Evolutionary conservation across 2,888 invertebrate genomes (phyloP), one percentile per base, ranked within the genome.

Genomic region (Diaperis boleti): DNA sequence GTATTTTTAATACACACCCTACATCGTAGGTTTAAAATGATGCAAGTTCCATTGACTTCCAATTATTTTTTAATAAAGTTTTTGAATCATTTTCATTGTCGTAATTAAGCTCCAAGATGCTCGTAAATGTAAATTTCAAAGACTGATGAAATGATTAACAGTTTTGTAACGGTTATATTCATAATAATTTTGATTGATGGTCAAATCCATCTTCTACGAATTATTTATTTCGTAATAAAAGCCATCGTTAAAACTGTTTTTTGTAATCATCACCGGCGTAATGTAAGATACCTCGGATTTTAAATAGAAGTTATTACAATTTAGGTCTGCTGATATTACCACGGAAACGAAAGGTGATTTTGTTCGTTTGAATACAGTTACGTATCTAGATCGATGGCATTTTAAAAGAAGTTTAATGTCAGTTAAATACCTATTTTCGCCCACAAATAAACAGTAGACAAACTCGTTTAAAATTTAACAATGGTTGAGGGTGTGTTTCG

Each of bases 361-460:
- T 22, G 18, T 52, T 52, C n/a, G n/a, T n/a, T 22, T 17, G 20
- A 37, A 52, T 39, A 20, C 14, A 14, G 22, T 26, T 52, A 39
- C 33, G 33, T 33, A 45, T 45, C 29, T 45, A 52, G 52, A 52
- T 37, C 52, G 39, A 37, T 13, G 39, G n/a, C n/a, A n/a, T n/a
- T n/a, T n/a, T n/a, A n/a, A n/a, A 52, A 13, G 37, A 35, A 52
- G 26, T 35, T 35, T 52, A 13, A 20, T 22, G 35, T 37, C 13
- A 11, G 18, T 20, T 37, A 20, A 52, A 31, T 14, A n/a, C 18
- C 29, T 20, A 17, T 8, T n/a, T n/a, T 15, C 37, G 20, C 52
- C 52, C 11, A 52, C 39, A 35, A 39, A 2, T 13, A 39, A 39
- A 6, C 15, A 10, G 11, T 13, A 39, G 13, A 39, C 6, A 13